Base-by-base conservation (phyloP, 2,888 invertebrate genomes). In the Philereme transversata region DNA sequence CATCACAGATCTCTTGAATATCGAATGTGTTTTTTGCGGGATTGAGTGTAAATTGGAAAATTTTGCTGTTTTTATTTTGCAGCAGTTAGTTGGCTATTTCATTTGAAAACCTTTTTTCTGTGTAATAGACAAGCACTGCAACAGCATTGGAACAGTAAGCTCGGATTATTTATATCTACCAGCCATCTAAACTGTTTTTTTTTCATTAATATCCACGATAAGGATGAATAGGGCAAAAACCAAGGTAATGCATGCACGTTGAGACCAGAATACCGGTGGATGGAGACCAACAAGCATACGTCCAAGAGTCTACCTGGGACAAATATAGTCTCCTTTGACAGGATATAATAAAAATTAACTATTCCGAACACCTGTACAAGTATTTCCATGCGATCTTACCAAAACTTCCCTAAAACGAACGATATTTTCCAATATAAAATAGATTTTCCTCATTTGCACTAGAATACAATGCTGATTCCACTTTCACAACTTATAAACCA, bases 1-100 rank as follows among this genome's bases (percentile, higher is more conserved):
- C 82, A 88, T 90, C 87, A 88, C 84, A 83, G 83, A 81, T 84
- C 85, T 79, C 81, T 81, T 82, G 83, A 82, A 83, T 81, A 82
- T 83, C 71, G 80, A 75, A 75, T 75, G 71, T 76, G 76, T 79
- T 82, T 86, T 82, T 84, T 83, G 62, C 68, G 60, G 70, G 65
- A 81, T 79, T 74, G 77, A 81, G 81, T 82, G 81, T 77, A 79
- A 84, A 83, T 83, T 22, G 6, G 3, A 5, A 7, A 3, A 45
- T 22, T 5, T 5, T 45, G 22, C 11, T 3, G 45, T 6, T 45
- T 45, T 45, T 11, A 4, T 45, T 11, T n/a, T 4, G 41, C 9
- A 9, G 41, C 41, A 41, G 9, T 9, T 6, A 41, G n/a, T 7
- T 41, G 41, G 22, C 22, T 22, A 22, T 22, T 22, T 22, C 9